Base-by-base conservation (phyloP, 2,888 invertebrate species). In the Fabriciana adippe region DNA sequence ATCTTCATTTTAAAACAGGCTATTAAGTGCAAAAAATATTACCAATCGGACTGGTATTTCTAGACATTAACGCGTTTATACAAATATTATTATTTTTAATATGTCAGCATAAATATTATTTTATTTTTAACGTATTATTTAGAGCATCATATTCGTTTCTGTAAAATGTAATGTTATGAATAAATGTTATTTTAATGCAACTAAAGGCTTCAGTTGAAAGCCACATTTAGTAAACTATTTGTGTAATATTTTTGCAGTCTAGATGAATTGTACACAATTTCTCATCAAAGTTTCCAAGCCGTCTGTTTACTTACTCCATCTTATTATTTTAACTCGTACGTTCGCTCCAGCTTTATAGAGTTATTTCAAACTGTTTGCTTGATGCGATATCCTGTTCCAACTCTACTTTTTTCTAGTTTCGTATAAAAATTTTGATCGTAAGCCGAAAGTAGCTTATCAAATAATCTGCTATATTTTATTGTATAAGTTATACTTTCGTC, bases 301-400 rank as follows among this genome's bases (percentile, higher is more conserved):
- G 66, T 50, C 68, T 70, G 70, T 68, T 66, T 70, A 53, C 65
- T 70, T 70, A 60, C 66, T 60, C 63, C 66, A 66, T 63, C 68
- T 68, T 68, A 70, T 70, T 70, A 68, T 66, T 70, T 70, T 70
- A 70, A 64, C 70, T 70, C 68, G 60, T 66, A 70, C 68, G 66
- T 64, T 60, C 63, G 55, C 59, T 70, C 50, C 51, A 66, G 63
- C 63, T 68, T 63, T 70, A 68, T 66, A 62, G 68, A 68, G 66
- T 66, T 65, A 70, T 68, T 66, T 64, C 60, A 66, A 57, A 70
- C 57, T 64, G 63, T 70, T 68, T 61, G 63, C 63, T 50, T 60
- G 60, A 59, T 48, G 47, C 59, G 15, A 55, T 60, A 66, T 66
- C 66, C 60, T 45, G 35, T 60, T 66, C 48, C 48, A 61, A 66